Evolutionary conservation across 2,113 vertebrate species (phyloP).

Genomic region (Phasianus colchicus): DNA sequence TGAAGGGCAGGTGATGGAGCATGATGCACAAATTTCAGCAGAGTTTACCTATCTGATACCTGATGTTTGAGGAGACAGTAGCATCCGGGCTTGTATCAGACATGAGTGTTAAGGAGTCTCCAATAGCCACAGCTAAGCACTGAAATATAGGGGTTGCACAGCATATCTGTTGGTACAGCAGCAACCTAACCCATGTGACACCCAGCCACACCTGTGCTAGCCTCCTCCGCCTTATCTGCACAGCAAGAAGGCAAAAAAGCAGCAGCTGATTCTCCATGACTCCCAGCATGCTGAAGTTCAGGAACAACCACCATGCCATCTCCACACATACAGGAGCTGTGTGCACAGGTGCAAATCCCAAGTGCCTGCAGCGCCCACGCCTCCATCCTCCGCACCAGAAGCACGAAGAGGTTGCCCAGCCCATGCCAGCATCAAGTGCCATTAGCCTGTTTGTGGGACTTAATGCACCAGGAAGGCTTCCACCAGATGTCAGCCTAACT

Average conservation of each 20-base stretch:
- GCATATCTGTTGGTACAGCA: fast-evolving
- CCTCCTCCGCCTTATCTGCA: neutral
- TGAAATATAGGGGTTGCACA: neutral
- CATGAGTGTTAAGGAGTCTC: neutral
- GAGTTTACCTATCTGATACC: neutral
- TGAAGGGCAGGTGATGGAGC: neutral
- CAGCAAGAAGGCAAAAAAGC: neutral
- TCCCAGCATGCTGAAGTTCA: fast-evolving
- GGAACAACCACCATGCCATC: neutral
- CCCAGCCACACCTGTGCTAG: neutral
- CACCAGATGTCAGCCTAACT: conserved; percentile 75
- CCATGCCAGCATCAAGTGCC: neutral
- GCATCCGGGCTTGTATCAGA: neutral
- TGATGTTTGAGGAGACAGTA: neutral
- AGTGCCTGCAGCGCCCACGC: neutral
- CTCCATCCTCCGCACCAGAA: neutral
- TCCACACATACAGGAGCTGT: neutral
- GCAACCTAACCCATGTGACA: neutral
- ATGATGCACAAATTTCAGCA: neutral
- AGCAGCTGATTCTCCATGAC: fast-evolving
- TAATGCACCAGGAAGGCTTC: conserved; percentile 62
- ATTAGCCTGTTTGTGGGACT: conserved; percentile 21
- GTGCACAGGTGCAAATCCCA: fast-evolving
- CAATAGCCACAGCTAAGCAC: neutral
- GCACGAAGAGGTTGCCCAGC: neutral